phyloP scores from a whole-genome alignment of 2,888 invertebrate species.

The Drosophila setosimentum region DNA sequence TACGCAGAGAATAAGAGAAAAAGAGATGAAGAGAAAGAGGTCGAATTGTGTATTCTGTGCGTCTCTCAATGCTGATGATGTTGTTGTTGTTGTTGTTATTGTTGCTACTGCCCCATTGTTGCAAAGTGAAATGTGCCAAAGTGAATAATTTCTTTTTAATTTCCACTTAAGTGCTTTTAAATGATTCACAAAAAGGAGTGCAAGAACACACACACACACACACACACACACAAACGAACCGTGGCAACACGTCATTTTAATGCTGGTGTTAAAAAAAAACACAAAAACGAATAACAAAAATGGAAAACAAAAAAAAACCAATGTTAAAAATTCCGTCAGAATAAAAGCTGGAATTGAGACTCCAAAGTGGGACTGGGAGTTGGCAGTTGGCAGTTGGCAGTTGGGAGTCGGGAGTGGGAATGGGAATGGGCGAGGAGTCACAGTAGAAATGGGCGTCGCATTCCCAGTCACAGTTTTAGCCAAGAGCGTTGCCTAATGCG shows the following conservation, averaged over 20 bases:
- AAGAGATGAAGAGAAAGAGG: not conserved
- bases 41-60: slow-evolving; percentile 2
- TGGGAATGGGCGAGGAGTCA: too few relatives aligned
- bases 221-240: slow-evolving; percentile 10
- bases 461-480: slow-evolving; percentile 1
- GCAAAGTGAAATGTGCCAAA: slow-evolving; percentile 73
- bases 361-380: not conserved
- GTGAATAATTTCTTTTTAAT: slow-evolving; percentile 84
- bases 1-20: not conserved
- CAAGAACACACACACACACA: slow-evolving; percentile 25
- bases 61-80: slow-evolving; percentile 12
- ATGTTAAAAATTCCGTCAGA: slow-evolving; percentile 19
- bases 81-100: slow-evolving; percentile 8
- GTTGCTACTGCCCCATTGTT: slow-evolving; percentile 9
- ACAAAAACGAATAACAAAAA: slow-evolving; percentile 11
- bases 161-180: slow-evolving; percentile 83
- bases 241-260: slow-evolving; percentile 32
- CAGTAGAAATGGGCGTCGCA: not conserved
- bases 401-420: too few relatives aligned
- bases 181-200: slow-evolving; percentile 61
- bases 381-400: too few relatives aligned
- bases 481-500: slow-evolving; percentile 26
- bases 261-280: slow-evolving; percentile 29
- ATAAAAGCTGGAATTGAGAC: slow-evolving; percentile 5
- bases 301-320: slow-evolving; percentile 13